Evolutionary conservation across 2,113 vertebrate species (phyloP).

Genomic region (Smithornis capensis): DNA sequence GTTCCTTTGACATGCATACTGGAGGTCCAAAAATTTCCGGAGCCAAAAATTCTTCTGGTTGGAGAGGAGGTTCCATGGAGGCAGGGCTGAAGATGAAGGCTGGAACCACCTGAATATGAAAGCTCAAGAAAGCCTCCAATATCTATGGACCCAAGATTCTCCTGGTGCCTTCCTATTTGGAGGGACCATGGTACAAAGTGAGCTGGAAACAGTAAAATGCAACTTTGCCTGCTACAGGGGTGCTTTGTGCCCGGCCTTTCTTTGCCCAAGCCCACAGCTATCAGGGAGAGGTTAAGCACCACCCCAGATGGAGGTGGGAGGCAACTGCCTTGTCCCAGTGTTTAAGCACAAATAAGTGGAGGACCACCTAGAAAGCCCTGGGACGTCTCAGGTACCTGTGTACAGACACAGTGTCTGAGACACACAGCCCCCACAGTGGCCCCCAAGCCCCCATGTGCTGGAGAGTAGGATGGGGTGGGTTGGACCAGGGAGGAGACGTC

Average conservation of each 20-base stretch:
- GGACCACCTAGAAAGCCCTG: background rate
- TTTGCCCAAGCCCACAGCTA: background rate
- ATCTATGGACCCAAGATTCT: background rate
- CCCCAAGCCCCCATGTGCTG: background rate
- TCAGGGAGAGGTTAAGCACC: background rate
- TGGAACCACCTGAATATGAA: background rate
- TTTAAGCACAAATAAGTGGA: background rate
- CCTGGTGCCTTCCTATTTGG: fast-evolving
- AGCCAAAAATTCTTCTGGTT: background rate
- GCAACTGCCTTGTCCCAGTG: background rate
- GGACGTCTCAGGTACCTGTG: background rate
- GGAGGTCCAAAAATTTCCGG: background rate
- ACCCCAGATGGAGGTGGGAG: background rate
- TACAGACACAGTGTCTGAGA: background rate
- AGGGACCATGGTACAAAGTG: background rate
- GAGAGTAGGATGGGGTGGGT: background rate
- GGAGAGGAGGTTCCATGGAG: background rate
- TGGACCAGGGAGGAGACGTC: background rate
- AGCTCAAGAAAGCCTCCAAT: background rate
- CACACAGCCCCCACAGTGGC: fast-evolving
- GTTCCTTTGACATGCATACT: background rate
- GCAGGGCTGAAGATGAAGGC: background rate
- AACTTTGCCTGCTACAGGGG: constrained; percentile 24
- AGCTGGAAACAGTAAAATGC: background rate
- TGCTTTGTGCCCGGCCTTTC: background rate